These are phyloP conservation scores for Grallaria varia DNA, from an alignment of 2,113 vertebrate genomes.

Conservation along the genomic window DNA sequence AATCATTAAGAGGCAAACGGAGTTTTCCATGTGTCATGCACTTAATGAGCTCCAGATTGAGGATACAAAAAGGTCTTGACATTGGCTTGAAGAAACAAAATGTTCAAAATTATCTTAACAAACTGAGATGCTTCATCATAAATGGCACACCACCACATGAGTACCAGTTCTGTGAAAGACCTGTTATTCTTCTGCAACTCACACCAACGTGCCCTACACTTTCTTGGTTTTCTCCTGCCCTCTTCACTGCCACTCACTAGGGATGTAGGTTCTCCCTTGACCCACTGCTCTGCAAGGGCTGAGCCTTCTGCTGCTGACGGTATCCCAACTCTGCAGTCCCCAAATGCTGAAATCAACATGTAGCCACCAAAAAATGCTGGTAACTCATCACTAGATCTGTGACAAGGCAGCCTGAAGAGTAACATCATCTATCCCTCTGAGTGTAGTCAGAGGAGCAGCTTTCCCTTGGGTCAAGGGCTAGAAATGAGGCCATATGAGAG, in stretches of 20 bases:
- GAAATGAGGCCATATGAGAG: neutral
- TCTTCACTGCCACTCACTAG: neutral
- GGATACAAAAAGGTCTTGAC: slow-evolving; percentile 12
- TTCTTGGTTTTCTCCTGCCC: neutral
- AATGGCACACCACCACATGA: neutral
- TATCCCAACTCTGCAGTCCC: neutral
- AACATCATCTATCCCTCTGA: neutral
- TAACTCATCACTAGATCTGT: neutral
- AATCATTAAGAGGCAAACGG: neutral
- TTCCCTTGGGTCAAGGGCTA: neutral
- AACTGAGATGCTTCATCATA: neutral
- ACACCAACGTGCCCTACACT: neutral
- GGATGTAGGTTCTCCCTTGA: neutral
- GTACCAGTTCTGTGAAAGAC: neutral
- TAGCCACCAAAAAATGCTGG: neutral
- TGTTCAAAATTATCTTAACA: neutral
- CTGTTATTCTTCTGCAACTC: neutral
- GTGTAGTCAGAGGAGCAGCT: neutral
- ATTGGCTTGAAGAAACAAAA: neutral
- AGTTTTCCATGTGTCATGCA: neutral
- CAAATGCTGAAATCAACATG: neutral
- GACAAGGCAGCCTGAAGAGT: rapidly evolving
- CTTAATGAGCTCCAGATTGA: slow-evolving; percentile 8
- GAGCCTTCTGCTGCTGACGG: neutral
- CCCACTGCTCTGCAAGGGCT: neutral